Base-by-base conservation (phyloP, 2,797 vertebrate genomes). In the Ctenosaura bakeri region DNA sequence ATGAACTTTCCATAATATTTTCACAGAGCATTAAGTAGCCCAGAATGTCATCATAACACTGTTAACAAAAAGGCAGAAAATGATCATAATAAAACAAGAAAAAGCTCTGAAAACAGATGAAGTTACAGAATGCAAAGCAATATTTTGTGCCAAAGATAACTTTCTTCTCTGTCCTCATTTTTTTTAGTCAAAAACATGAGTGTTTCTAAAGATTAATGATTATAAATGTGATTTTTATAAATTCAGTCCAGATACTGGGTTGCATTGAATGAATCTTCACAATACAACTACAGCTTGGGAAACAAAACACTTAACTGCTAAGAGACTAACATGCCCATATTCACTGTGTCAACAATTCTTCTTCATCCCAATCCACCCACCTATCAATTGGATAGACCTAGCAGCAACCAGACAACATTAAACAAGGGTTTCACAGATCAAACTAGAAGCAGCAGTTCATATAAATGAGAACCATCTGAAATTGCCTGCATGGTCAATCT, bases 131-230 rank as follows among this genome's bases (percentile, higher is more conserved):
- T 22, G 66, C 64, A 78, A 88, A 14, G 50, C 38, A 73, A 71
- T 35, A 88, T 42, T 82, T 88, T 81, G 35, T 88, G 66, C 50
- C 66, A 71, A 81, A 88, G 71, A 88, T 66, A 88, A 81, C 24
- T 52, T 56, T 80, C 13, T 54, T 81, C 56, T 24, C 46, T 71
- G 50, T 8, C 50, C 22, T 88, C 62, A 18, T 88, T 82, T 64
- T 66, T 66, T 88, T 88, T 13, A 82, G 6, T 74, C 14, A 12
- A 42, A 73, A 82, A 6, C 26, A 82, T 32, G 10, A 29, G 14
- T 71, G 52, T 32, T 81, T 88, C 64, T 46, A 82, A 6, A 82
- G 26, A 26, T 52, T 66, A 71, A 88, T 74, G 24, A 46, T 73
- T 73, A 54, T 73, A 56, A 82, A 74, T 59, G 14, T 59, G 87